Base-by-base conservation (phyloP, 1,140 invertebrate species). In the Teleogryllus occipitalis region DNA sequence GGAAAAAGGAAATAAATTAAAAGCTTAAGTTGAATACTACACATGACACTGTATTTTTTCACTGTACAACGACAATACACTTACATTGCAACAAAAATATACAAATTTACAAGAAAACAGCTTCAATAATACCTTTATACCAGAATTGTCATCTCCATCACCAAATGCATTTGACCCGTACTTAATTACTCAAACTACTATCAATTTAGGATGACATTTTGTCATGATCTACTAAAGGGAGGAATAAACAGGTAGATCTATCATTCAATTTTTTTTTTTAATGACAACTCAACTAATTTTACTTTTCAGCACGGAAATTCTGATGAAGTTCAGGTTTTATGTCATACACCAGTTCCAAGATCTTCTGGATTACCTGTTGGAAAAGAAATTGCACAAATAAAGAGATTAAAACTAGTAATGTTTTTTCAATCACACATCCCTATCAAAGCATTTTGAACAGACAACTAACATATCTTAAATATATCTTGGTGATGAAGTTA, bases 301-400 rank as follows among this genome's bases (percentile, higher is more conserved):
- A 80, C 76, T 80, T 80, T 46, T 18, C 2, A 73, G 79, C 48
- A 81, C 89, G 90, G 85, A 91, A 95, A 88, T 97, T 97, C 86
- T 92, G 90, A 89, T 97, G 96, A 80, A 97, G 88, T 87, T 96
- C 93, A 10, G 95, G 95, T 85, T 94, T 94, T 85, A 97, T 96
- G 83, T 96, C 92, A 85, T 95, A 96, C 18, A 97, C 95, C 85
- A 95, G 88, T 80, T 92, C 90, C 83, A 97, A 88, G 82, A 97
- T 91, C 85, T 95, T 92, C 83, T 89, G 86, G 84, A 97, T 96
- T 15, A 97, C 94, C 91, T 94, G 86, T 7, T 88, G 88, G 80
- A 81, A 83, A 83, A 83, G 7, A 77, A 47, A 8, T n/a, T 7
- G 18, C 8, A n/a, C 10, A 15, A 18, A 47, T 27, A 77, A 47